Evolutionary conservation across 2,797 vertebrate genomes (phyloP).

Genomic region (Anableps anableps): DNA sequence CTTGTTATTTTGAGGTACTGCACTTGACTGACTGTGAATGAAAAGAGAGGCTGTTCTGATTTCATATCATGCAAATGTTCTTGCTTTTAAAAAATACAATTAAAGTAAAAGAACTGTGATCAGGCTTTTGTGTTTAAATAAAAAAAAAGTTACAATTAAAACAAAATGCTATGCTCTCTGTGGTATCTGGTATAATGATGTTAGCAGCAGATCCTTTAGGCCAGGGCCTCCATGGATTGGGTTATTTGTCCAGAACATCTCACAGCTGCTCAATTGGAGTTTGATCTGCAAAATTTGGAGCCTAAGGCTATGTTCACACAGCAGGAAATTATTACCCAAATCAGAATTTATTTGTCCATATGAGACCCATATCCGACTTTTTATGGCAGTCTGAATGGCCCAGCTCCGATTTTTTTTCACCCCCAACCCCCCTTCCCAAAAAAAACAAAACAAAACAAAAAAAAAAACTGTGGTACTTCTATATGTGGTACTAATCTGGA

Average conservation of each 20-base stretch:
- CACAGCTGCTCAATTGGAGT: not conserved
- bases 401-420: not conserved
- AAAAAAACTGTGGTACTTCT: not conserved
- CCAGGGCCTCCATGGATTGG: not conserved
- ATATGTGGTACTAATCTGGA: too few relatives aligned
- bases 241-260: not conserved
- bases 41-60: not conserved
- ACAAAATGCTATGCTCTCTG: not conserved
- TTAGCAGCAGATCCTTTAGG: not conserved
- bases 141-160: too few relatives aligned
- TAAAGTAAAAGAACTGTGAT: too few relatives aligned
- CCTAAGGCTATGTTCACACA: not conserved
- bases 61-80: not conserved
- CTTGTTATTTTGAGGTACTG: not conserved
- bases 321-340: too few relatives aligned
- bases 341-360: too few relatives aligned
- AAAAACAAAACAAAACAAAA: too few relatives aligned
- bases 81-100: not conserved
- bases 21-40: not conserved
- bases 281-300: not conserved
- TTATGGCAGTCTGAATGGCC: not conserved
- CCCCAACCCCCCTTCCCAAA: too few relatives aligned
- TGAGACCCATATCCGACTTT: not conserved
- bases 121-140: too few relatives aligned
- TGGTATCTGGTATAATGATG: not conserved